Percentiles rank a stretch among this genome's conserved stretches.
Evolutionary conservation across 2,888 invertebrate species (phyloP).

Genomic region (Trilocha varians): DNA sequence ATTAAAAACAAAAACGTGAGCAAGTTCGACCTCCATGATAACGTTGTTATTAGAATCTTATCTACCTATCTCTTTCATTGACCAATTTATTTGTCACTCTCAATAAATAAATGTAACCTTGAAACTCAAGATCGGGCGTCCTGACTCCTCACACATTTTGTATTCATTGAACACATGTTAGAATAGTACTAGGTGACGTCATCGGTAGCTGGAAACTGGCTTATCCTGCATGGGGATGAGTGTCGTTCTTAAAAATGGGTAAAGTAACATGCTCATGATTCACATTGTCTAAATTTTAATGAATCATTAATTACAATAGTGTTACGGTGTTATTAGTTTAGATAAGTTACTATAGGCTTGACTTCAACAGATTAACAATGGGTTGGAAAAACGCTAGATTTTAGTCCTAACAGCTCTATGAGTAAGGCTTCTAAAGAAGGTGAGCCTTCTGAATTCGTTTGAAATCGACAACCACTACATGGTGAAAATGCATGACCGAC

Average conservation of each 20-base stretch:
- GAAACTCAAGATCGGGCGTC: constrained; percentile 3
- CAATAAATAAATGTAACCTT: constrained; percentile 13
- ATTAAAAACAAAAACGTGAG: not conserved
- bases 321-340: too few relatives aligned
- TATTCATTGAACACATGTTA: not conserved
- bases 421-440: too few relatives aligned
- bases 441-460: too few relatives aligned
- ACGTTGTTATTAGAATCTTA: constrained; percentile 16
- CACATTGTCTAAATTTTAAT: too few relatives aligned
- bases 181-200: constrained; percentile 27
- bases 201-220: constrained; percentile 21
- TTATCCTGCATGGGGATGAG: constrained; percentile 15
- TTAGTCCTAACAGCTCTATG: too few relatives aligned
- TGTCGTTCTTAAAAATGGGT: not conserved
- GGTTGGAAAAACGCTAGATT: too few relatives aligned
- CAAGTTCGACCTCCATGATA: not conserved
- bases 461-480: too few relatives aligned
- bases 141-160: not conserved
- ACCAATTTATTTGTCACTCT: constrained; percentile 18
- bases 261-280: not conserved
- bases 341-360: too few relatives aligned
- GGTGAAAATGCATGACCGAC: too few relatives aligned
- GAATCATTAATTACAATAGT: too few relatives aligned
- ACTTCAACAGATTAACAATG: too few relatives aligned
- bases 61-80: constrained; percentile 16